Percentiles rank a stretch among this genome's conserved stretches.
These are phyloP conservation scores for Volucella bombylans DNA, from an alignment of 2,888 invertebrate species.

Conservation along the genomic window DNA sequence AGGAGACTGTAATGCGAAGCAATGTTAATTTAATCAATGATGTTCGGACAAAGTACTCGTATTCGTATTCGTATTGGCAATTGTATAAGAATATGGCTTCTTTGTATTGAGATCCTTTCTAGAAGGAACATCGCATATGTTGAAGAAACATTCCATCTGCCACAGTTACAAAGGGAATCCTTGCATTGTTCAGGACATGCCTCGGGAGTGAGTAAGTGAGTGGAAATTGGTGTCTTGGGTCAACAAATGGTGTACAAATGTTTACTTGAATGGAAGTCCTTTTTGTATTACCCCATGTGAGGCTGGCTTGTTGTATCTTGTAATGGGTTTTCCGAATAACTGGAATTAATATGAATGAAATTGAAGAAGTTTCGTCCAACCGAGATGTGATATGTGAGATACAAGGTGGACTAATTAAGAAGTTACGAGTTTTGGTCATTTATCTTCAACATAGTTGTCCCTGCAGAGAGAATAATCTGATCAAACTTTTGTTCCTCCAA, in stretches of 20 bases:
- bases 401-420: no score
- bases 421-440: no score
- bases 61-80: no score
- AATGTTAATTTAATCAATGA: slow-evolving; percentile 50
- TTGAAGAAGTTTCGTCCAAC: no score
- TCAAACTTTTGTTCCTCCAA: no score
- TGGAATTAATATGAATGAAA: no score
- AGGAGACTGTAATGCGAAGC: slow-evolving; percentile 8
- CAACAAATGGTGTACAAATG: slow-evolving; percentile 18
- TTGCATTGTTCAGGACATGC: slow-evolving; percentile 24
- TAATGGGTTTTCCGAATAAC: neutral
- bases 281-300: slow-evolving; percentile 20
- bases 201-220: neutral
- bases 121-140: neutral
- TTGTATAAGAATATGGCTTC: neutral
- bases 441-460: no score
- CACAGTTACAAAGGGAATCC: neutral
- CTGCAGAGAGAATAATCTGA: no score
- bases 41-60: neutral
- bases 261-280: slow-evolving; percentile 1
- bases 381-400: no score
- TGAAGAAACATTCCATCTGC: neutral
- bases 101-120: slow-evolving; percentile 1
- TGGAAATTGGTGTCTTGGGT: slow-evolving; percentile 8
- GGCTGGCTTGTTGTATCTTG: slow-evolving; percentile 21